These are phyloP conservation scores for Halcyon malimbica DNA, from an alignment of 2,113 vertebrate species.

Conservation along the genomic window DNA sequence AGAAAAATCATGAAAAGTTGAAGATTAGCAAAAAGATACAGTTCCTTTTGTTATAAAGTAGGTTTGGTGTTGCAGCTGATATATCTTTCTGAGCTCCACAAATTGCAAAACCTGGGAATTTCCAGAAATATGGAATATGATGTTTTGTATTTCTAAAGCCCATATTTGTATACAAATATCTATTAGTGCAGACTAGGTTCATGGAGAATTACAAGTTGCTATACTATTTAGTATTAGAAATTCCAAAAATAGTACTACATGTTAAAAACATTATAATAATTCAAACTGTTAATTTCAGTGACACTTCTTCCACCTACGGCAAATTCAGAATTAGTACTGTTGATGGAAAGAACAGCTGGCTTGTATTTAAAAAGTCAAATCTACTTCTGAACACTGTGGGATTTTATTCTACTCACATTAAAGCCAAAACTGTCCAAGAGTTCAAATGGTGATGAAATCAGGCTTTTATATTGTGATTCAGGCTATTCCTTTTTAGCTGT, in stretches of 20 bases:
- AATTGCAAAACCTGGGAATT: not conserved
- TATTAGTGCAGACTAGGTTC: not conserved
- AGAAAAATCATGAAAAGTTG: not conserved
- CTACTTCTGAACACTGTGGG: not conserved
- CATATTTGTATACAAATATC: not conserved
- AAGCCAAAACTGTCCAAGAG: not conserved
- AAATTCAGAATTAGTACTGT: not conserved
- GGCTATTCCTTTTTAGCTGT: not conserved
- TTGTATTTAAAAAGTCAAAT: not conserved
- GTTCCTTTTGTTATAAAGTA: not conserved
- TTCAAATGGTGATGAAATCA: not conserved
- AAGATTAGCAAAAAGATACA: too few relatives aligned
- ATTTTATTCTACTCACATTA: not conserved
- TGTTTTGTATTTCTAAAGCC: not conserved
- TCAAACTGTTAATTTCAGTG: slow-evolving; percentile 4
- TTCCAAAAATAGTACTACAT: not conserved
- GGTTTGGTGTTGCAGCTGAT: not conserved
- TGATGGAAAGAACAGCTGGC: not conserved
- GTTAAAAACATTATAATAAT: not conserved
- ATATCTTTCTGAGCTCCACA: not conserved
- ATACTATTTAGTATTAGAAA: not conserved
- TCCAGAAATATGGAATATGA: not conserved
- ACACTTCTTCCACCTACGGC: not conserved
- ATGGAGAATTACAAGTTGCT: not conserved
- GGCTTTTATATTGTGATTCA: not conserved